Base-by-base conservation (phyloP, 1,140 invertebrate species). In the Spodoptera frugiperda region DNA sequence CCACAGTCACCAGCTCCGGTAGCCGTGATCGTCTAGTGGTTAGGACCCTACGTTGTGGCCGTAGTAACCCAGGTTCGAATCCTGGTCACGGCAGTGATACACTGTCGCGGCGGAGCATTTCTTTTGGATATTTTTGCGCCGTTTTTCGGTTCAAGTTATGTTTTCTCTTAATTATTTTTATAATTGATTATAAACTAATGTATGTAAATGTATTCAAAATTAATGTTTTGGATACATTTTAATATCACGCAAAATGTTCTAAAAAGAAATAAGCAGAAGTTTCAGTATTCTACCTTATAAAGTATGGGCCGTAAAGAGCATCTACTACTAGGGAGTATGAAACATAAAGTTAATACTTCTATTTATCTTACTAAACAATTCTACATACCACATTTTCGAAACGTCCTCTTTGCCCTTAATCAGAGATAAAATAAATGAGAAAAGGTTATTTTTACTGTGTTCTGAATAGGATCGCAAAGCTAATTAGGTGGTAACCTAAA, bases 51-150 rank as follows among this genome's bases (percentile, higher is more conserved):
- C 91, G 91, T 93, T 93, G 91, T 93, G 90, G 91, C 91, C 91
- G 90, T 93, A 89, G 91, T 92, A 93, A 91, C 91, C 91, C 91
- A 93, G 91, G 91, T 92, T 93, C 92, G 91, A 91, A 89, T 94
- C 91, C 91, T 93, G 91, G 91, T 93, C 91, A 90, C 88, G 88
- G 88, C 88, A 89, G 87, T 78, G 77, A 61, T 33, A 8, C 68
- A 71, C 68, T 71, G 68, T 72, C 54, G 54, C 70, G 70, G 54
- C 70, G 70, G 70, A 72, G 68, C 19, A 19, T 15, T n/a, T 17
- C 3, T 72, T 72, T 55, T 55, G 14, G 1, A 19, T 2, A 21
- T 57, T 46, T 46, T 46, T 46, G 39, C 2, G 6, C 11, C 8
- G 44, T 33, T 48, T 67, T 67, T 49, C 3, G 21, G 4, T 12